Evolutionary conservation across 2,797 vertebrate genomes (phyloP).

Genomic region (Cryptoblepharus egeriae): DNA sequence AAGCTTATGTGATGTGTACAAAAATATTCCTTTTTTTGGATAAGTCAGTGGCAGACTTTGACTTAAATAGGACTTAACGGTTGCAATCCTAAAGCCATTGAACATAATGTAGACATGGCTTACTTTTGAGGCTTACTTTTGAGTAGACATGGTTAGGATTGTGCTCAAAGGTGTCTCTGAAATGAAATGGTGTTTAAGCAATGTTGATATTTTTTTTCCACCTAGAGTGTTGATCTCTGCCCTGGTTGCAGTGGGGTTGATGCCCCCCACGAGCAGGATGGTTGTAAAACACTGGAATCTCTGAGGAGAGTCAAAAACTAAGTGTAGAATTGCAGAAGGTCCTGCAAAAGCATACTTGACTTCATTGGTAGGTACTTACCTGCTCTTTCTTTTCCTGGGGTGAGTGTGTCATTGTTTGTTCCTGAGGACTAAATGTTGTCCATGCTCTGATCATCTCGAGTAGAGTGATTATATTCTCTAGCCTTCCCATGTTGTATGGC

Average conservation of each 20-base stretch:
- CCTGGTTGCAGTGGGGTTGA: neutral
- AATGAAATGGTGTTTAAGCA: neutral
- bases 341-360: neutral
- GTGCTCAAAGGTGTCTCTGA: neutral
- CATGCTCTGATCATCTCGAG: neutral
- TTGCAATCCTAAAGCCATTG: too few relatives aligned
- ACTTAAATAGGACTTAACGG: too few relatives aligned
- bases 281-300: neutral
- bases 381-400: neutral
- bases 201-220: neutral
- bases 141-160: too few relatives aligned
- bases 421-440: neutral
- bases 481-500: neutral
- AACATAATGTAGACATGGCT: too few relatives aligned
- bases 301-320: neutral
- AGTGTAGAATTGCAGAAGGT: neutral
- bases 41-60: neutral
- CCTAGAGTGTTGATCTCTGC: neutral
- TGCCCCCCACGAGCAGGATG: neutral
- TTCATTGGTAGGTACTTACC: slow-evolving; percentile 5
- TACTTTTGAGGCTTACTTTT: too few relatives aligned
- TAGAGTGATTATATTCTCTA: too few relatives aligned
- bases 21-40: too few relatives aligned
- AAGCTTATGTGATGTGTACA: neutral
- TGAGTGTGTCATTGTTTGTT: neutral